Evolutionary conservation across 1,140 invertebrate species (phyloP).

Genomic region (Leguminivora glycinivorella): DNA sequence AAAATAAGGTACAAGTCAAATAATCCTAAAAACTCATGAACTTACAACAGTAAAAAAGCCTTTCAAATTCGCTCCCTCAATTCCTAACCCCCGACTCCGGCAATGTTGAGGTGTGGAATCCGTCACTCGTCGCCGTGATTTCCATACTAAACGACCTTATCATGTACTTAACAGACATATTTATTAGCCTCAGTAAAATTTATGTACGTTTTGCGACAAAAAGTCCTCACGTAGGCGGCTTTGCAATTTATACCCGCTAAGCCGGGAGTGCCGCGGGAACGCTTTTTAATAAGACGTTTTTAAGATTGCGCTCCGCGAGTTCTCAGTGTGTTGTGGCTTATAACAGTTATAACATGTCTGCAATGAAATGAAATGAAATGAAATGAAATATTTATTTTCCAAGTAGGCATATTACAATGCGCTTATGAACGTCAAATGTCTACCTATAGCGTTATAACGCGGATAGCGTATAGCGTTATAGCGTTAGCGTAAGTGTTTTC

Average conservation of each 20-base stretch:
- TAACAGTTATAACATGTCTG: no score
- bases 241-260: constrained; percentile 17
- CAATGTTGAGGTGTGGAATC: neutral
- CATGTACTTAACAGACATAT: constrained; percentile 22
- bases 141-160: constrained; percentile 24
- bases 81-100: neutral
- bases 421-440: no score
- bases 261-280: neutral
- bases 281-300: constrained; percentile 24
- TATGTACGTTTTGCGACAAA: constrained; percentile 23
- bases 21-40: no score
- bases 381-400: no score
- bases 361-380: no score
- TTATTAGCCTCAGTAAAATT: constrained; percentile 14
- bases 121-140: constrained; percentile 15
- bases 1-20: no score
- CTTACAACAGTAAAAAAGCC: neutral
- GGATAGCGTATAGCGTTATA: no score
- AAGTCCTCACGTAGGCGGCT: constrained; percentile 10
- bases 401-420: no score
- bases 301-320: constrained; percentile 10
- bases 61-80: neutral
- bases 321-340: constrained; percentile 8
- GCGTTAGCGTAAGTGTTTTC: no score
- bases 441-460: no score